Evolutionary conservation across 2,888 invertebrate species (phyloP).

Genomic region (Brachypterus glaber): DNA sequence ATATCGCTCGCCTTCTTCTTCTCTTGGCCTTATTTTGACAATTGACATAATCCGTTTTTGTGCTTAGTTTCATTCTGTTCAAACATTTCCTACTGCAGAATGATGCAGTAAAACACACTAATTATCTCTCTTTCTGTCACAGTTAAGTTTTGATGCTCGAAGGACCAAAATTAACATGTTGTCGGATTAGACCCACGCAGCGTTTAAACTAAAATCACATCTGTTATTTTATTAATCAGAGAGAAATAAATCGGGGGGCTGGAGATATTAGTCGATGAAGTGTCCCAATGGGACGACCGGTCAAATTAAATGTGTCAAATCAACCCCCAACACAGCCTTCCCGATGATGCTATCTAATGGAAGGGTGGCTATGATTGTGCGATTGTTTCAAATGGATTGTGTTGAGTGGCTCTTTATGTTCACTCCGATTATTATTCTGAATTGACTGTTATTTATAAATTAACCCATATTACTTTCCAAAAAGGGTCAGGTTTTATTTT

Average conservation of each 20-base stretch:
- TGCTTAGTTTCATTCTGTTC: no score
- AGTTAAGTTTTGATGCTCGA: no score
- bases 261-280: constrained; percentile 26
- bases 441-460: constrained; percentile 18
- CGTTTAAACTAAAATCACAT: no score
- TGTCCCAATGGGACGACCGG: constrained; percentile 28
- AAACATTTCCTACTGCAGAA: no score
- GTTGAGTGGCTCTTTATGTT: constrained; percentile 31
- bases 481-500: no score
- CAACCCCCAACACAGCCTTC: constrained; percentile 29
- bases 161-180: no score
- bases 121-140: no score
- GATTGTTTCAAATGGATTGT: constrained; percentile 36
- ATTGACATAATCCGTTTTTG: no score
- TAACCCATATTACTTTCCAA: constrained; percentile 9
- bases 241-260: constrained; percentile 22
- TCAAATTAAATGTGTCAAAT: constrained; percentile 38
- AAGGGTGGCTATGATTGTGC: constrained; percentile 35
- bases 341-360: constrained; percentile 32
- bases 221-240: constrained; percentile 32
- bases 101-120: no score
- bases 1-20: no score
- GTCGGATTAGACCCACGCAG: no score
- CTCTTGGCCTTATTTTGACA: no score
- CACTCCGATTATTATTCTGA: constrained; percentile 24